Evolutionary conservation across 2,113 vertebrate species (phyloP).

Genomic region (Petromus typicus): DNA sequence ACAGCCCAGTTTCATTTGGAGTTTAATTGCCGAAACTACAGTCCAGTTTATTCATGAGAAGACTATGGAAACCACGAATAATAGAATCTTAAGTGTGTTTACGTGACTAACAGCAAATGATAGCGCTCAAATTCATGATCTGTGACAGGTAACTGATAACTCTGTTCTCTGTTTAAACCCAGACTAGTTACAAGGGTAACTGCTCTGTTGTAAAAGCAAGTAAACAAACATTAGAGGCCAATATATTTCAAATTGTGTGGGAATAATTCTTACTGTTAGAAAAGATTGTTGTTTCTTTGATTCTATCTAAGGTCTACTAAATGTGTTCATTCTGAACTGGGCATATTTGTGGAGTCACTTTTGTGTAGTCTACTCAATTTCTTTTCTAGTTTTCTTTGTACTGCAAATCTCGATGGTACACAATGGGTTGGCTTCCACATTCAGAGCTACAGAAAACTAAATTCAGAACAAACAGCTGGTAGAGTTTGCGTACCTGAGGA

Average conservation of each 20-base stretch:
- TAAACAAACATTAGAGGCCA: background rate
- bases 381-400: background rate
- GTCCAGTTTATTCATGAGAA: background rate
- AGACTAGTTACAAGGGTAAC: background rate
- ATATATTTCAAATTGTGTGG: background rate
- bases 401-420: background rate
- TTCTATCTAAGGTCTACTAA: constrained; percentile 16
- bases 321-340: background rate
- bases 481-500: background rate
- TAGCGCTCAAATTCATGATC: background rate
- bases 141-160: background rate
- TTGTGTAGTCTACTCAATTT: background rate
- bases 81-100: constrained; percentile 1
- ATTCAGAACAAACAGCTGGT: background rate
- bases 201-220: background rate
- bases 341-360: background rate
- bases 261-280: background rate
- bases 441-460: background rate
- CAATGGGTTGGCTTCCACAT: background rate
- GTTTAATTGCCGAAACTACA: constrained; percentile 14
- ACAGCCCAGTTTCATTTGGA: constrained; percentile 11
- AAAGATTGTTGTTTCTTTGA: background rate
- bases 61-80: constrained; percentile 15
- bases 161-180: constrained; percentile 24
- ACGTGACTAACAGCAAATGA: background rate